Evolutionary conservation across 2,113 vertebrate genomes (phyloP), one percentile per base, ranked within the genome.

Genomic region (Bubo blakistoni): DNA sequence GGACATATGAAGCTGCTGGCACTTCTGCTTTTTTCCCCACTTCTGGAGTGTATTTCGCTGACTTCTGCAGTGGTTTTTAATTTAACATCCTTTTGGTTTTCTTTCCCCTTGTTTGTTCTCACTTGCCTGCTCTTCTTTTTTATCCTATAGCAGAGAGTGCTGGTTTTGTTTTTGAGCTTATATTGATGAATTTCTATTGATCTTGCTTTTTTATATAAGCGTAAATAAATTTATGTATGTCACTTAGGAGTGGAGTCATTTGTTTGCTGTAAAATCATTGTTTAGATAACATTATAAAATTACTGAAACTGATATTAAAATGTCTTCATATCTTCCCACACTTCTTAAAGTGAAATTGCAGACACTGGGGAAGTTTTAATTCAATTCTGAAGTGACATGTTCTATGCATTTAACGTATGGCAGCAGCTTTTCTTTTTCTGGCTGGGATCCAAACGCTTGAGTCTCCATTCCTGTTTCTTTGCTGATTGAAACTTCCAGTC

Each of bases 401-500:
- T n/a, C 55, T 84, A 54, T 81, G 69, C 25, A 32, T 95, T 94
- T 94, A 91, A 80, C 86, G 91, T 54, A 92, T 77, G 61, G 73
- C 52, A 89, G 57, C 78, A 91, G 81, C 27, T 78, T 91, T 94
- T 78, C 34, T 67, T 88, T 81, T 76, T 66, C 91, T 96, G 92
- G 91, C 65, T 72, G 11, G 57, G 49, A 69, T 85, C 74, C 92
- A 95, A 54, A 61, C 1, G 2, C n/a, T 81, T 44, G 29, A 81
- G n/a, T 61, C 72, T 62, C 72, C 46, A 34, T 80, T 86, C n/a
- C 81, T 67, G n/a, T 65, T 88, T 65, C 88, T 84, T 51, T 94
- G n/a, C 55, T 94, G 10, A 25, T 42, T 89, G 57, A 81, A 78
- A 85, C 13, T 71, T 74, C 65, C 49, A 69, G 30, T 87, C 54